These are phyloP conservation scores for Syngnathus typhle DNA, from an alignment of 2,113 vertebrate genomes.

Conservation along the genomic window DNA sequence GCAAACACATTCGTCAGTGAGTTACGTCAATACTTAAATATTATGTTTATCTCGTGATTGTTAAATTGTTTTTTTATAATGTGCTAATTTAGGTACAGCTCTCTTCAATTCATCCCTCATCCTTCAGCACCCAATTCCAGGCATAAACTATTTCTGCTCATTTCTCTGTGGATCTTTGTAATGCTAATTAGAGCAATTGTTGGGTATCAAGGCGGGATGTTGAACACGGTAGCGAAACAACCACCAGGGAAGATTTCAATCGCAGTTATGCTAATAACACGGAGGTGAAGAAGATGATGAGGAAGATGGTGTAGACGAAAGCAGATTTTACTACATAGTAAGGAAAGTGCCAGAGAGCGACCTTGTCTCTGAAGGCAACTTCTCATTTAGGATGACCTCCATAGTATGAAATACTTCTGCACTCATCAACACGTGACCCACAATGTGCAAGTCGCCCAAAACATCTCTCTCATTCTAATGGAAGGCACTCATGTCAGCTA, in stretches of 20 bases:
- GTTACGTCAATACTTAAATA: constrained; percentile 23
- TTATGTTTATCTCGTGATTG: constrained; percentile 12
- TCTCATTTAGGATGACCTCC: constrained; percentile 41
- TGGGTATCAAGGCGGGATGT: constrained; percentile 59
- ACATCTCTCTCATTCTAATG: not conserved
- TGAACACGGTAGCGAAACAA: constrained; percentile 61
- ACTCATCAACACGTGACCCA: constrained; percentile 24
- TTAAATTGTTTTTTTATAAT: constrained; percentile 14
- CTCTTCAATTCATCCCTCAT: constrained; percentile 33
- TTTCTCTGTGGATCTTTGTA: constrained; percentile 56
- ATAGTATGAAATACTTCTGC: constrained; percentile 47
- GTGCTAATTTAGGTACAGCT: constrained; percentile 7
- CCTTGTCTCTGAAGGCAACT: constrained; percentile 36
- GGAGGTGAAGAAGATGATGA: constrained; percentile 4
- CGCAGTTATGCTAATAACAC: constrained; percentile 57
- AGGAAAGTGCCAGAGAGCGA: constrained; percentile 49
- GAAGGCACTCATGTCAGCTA: not conserved
- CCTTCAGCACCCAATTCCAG: not conserved
- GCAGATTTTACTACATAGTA: constrained; percentile 15
- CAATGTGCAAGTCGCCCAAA: constrained; percentile 4
- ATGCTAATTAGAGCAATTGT: constrained; percentile 63
- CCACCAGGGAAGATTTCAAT: constrained; percentile 54
- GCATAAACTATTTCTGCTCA: constrained; percentile 40
- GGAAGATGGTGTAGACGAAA: constrained; percentile 17
- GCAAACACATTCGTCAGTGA: constrained; percentile 8